These are phyloP conservation scores for Scomber japonicus DNA, from an alignment of 2,113 vertebrate genomes.

Conservation along the genomic window DNA sequence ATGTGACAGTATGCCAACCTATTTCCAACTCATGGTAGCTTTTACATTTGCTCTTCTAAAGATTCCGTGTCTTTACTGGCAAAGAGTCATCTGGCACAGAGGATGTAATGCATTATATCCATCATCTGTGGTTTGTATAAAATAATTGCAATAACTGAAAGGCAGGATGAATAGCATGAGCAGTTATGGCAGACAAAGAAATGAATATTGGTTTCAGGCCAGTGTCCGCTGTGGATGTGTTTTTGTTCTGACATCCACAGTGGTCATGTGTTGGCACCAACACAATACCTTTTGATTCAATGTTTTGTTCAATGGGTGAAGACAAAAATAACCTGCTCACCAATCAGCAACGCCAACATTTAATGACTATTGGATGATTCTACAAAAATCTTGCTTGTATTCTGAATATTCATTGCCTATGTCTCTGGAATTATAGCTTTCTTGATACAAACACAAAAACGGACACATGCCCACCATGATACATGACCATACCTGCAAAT, in stretches of 20 bases:
- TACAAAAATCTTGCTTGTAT: neutral
- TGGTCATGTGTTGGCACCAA: neutral
- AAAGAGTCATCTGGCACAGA: conserved; percentile 6
- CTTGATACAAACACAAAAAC: no score
- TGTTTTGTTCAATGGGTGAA: conserved; percentile 9
- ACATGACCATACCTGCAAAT: no score
- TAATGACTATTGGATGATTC: conserved; percentile 12
- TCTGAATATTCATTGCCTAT: no score
- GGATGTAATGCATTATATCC: neutral
- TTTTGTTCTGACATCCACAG: conserved; percentile 12
- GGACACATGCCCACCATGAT: no score
- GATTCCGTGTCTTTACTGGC: conserved; percentile 16
- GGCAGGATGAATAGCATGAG: neutral
- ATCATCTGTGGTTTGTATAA: neutral
- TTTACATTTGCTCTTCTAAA: conserved; percentile 46
- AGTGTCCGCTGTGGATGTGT: neutral
- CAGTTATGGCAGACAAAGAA: neutral
- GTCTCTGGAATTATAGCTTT: no score
- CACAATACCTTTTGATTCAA: conserved; percentile 15
- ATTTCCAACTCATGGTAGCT: conserved; percentile 54
- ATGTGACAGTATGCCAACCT: conserved; percentile 58
- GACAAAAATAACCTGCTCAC: conserved; percentile 20
- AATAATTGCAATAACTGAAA: neutral
- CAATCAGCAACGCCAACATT: neutral
- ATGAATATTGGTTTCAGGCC: neutral